A percentile compares a stretch with the other conserved stretches of the same genome.
These are phyloP conservation scores for Euplagia quadripunctaria DNA, from an alignment of 2,888 invertebrate genomes.

Conservation along the genomic window DNA sequence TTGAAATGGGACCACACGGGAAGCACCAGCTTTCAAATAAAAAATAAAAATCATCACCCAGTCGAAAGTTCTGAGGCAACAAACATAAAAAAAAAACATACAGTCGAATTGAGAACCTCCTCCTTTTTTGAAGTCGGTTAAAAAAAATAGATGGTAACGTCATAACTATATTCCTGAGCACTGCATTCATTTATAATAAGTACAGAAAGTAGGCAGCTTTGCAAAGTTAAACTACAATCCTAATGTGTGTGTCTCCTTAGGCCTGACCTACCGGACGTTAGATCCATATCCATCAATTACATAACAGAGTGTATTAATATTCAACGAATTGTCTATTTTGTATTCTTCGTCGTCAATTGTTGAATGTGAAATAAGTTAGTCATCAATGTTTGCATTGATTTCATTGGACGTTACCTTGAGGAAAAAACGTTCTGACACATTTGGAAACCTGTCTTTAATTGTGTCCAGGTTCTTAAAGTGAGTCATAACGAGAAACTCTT, in stretches of 20 bases:
- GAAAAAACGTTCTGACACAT: constrained; percentile 14
- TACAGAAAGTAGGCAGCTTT: too few species aligned
- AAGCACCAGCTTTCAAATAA: too few species aligned
- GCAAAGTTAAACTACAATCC: too few species aligned
- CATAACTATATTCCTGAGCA: too few species aligned
- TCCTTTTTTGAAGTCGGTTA: too few species aligned
- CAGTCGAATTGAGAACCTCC: too few species aligned
- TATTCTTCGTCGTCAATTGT: constrained; percentile 9
- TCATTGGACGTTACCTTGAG: constrained; percentile 17
- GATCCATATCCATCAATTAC: constrained; percentile 23
- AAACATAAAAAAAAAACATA: too few species aligned
- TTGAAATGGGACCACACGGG: too few species aligned
- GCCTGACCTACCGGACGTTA: constrained; percentile 13
- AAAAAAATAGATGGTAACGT: too few species aligned
- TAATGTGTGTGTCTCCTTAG: not conserved
- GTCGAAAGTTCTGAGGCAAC: too few species aligned
- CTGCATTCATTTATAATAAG: too few species aligned
- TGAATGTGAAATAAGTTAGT: constrained; percentile 19
- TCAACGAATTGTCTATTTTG: constrained; percentile 39
- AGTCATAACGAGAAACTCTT: constrained; percentile 9
- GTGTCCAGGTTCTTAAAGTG: constrained; percentile 2
- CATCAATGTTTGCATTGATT: constrained; percentile 20
- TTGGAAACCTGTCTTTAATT: constrained; percentile 4
- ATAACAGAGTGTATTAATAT: constrained; percentile 46
- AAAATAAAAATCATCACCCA: too few species aligned